A percentile compares a stretch with the other conserved stretches of the same genome.
Evolutionary conservation across 1,140 invertebrate species (phyloP).

Genomic region (Aphis craccivora): DNA sequence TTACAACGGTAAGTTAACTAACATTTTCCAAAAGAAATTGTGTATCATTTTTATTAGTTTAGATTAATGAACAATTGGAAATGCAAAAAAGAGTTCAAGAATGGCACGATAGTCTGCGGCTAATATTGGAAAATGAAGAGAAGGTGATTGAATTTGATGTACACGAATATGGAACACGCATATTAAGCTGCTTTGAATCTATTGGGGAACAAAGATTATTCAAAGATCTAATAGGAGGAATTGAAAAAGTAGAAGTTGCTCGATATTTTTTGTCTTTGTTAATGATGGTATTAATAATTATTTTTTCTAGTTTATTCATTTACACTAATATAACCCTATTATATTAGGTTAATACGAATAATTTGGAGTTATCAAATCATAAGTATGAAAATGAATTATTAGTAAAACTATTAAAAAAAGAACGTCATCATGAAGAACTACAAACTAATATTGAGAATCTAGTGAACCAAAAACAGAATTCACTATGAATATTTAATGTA

Average conservation of each 20-base stretch:
- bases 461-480: slow-evolving; percentile 7
- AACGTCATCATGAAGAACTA: slow-evolving; percentile 66
- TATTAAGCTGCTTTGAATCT: slow-evolving; percentile 62
- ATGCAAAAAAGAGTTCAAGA: slow-evolving; percentile 65
- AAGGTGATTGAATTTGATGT: slow-evolving; percentile 66
- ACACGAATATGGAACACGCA: slow-evolving; percentile 66
- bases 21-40: background rate
- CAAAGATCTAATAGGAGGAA: slow-evolving; percentile 63
- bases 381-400: slow-evolving; percentile 64
- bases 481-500: background rate
- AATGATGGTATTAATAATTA: slow-evolving; percentile 63
- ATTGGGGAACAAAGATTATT: slow-evolving; percentile 62
- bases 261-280: slow-evolving; percentile 66
- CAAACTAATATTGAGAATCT: slow-evolving; percentile 60
- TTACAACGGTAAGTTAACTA: background rate
- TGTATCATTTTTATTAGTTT: slow-evolving; percentile 6
- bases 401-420: slow-evolving; percentile 64
- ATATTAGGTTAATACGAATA: slow-evolving; percentile 66
- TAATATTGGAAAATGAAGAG: slow-evolving; percentile 66
- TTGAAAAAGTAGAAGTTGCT: slow-evolving; percentile 65
- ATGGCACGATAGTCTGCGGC: slow-evolving; percentile 67
- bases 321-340: background rate
- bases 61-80: slow-evolving; percentile 63
- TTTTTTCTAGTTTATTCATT: background rate
- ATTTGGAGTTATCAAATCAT: slow-evolving; percentile 64